phyloP scores from a whole-genome alignment of 2,113 vertebrate genomes.

The Pseudorectes ferrugineus region DNA sequence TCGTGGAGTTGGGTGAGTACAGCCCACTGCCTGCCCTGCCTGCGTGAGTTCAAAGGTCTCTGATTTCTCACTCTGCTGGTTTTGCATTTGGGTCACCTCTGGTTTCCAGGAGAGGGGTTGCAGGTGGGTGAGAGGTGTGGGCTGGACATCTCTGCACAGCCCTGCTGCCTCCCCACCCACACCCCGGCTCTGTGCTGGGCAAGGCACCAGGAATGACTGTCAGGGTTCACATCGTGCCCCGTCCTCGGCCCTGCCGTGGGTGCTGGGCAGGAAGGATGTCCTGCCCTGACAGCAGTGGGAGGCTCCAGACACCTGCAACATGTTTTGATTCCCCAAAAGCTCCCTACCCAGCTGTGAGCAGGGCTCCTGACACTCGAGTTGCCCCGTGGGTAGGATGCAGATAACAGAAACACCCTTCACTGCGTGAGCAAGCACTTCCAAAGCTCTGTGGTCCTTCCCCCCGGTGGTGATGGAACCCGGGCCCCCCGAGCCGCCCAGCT shows the following conservation, averaged over 20 bases:
- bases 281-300: neutral
- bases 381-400: neutral
- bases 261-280: neutral
- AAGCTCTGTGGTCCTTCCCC: neutral
- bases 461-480: neutral
- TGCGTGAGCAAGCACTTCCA: neutral
- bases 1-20: neutral
- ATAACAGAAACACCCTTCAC: neutral
- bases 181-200: neutral
- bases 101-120: neutral
- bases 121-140: neutral
- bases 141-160: neutral
- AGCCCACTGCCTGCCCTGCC: neutral
- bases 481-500: neutral
- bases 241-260: neutral
- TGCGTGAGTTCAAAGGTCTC: neutral
- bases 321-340: neutral
- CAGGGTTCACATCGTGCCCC: accelerated
- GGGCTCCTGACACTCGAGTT: neutral
- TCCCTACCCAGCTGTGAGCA: neutral
- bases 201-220: accelerated
- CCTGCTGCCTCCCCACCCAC: neutral
- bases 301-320: neutral
- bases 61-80: neutral
- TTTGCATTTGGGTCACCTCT: neutral